phyloP scores from a whole-genome alignment of 1,140 invertebrate species.

The Contarinia nasturtii region DNA sequence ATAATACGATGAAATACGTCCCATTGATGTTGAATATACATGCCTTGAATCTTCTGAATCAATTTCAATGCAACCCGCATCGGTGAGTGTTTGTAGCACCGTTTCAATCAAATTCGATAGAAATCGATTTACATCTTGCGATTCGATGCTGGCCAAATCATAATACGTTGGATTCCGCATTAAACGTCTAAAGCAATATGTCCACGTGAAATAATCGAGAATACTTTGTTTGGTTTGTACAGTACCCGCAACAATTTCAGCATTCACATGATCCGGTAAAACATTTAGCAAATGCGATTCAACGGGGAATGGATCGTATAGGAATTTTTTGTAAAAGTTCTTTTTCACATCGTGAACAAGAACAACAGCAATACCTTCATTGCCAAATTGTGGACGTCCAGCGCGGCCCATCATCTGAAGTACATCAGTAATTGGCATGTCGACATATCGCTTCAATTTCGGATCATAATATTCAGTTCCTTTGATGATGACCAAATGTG shows the following conservation, averaged over 20 bases:
- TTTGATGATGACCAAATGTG: conserved; percentile 31
- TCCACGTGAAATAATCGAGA: conserved; percentile 95
- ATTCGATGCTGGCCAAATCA: conserved; percentile 56
- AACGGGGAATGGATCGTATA: conserved; percentile 98
- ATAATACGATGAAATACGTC: conserved; percentile 89
- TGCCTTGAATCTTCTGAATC: conserved; percentile 40
- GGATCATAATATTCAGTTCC: conserved; percentile 98
- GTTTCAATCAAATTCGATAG: conserved; percentile 59
- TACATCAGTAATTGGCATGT: conserved; percentile 98
- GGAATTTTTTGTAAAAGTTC: conserved; percentile 97
- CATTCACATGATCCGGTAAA: conserved; percentile 92
- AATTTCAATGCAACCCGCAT: conserved; percentile 57
- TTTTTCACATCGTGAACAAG: conserved; percentile 97
- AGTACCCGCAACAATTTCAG: conserved; percentile 90
- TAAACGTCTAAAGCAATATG: conserved; percentile 88
- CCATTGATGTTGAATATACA: conserved; percentile 66
- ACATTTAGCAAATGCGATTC: conserved; percentile 87
- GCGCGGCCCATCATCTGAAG: conserved; percentile 99
- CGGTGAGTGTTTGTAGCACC: conserved; percentile 46
- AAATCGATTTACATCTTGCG: conserved; percentile 50
- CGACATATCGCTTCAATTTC: conserved; percentile 88
- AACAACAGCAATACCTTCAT: conserved; percentile 87
- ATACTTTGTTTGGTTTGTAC: conserved; percentile 84
- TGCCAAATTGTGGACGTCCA: conserved; percentile 86
- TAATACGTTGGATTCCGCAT: conserved; percentile 91